Evolutionary conservation across 2,888 invertebrate genomes (phyloP).

Genomic region (Lycophotia porphyrea): DNA sequence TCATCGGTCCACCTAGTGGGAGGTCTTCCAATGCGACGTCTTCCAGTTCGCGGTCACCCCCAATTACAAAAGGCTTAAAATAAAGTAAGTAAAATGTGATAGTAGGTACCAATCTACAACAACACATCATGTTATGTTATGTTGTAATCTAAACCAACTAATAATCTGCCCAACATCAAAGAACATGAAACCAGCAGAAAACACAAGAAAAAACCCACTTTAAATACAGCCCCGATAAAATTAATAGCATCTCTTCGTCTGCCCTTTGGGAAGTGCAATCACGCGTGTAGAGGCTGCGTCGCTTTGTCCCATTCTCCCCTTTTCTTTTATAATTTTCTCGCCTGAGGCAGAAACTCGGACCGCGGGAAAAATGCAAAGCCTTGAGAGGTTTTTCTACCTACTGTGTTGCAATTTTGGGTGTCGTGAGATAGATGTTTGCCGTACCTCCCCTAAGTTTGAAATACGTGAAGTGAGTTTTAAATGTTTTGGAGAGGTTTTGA

Average conservation of each 20-base stretch:
- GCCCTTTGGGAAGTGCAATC: constrained; percentile 77
- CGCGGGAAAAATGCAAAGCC: constrained; percentile 77
- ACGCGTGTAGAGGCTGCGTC: constrained; percentile 74
- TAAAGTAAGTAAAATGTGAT: neutral
- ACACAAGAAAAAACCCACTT: constrained; percentile 44
- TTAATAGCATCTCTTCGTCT: constrained; percentile 65
- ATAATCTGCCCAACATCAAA: constrained; percentile 38
- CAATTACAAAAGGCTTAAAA: neutral
- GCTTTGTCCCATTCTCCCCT: constrained; percentile 75
- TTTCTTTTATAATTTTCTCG: constrained; percentile 81
- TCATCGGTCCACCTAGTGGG: no score
- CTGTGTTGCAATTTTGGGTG: constrained; percentile 59
- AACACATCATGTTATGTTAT: neutral
- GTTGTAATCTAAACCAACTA: constrained; percentile 18
- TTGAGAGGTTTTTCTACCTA: constrained; percentile 69
- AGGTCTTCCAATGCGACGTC: no score
- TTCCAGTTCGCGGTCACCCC: no score
- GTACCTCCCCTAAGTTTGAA: constrained; percentile 52
- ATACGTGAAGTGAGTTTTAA: constrained; percentile 60
- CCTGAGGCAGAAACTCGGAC: constrained; percentile 70
- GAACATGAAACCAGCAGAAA: constrained; percentile 9
- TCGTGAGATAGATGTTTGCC: constrained; percentile 56
- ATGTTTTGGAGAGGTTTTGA: constrained; percentile 27
- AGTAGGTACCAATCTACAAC: neutral
- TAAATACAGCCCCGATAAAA: constrained; percentile 58